Conservation (phyloP, 2,113 vertebrate genomes). For the Monarcha castaneiventris region DNA sequence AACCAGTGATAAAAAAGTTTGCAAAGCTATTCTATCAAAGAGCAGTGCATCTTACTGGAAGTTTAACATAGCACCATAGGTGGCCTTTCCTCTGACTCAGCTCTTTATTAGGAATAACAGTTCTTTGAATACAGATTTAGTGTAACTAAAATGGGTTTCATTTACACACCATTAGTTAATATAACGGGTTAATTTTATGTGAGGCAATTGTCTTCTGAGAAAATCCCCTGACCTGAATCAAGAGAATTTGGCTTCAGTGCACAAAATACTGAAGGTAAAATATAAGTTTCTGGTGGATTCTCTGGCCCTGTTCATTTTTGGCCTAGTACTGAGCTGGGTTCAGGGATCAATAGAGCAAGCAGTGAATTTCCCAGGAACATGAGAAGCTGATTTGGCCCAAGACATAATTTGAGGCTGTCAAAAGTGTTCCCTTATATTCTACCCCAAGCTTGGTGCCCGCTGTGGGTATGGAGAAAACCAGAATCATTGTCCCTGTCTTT, state of each 20-base stretch:
- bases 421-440: background rate
- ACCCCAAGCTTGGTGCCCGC: background rate
- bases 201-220: background rate
- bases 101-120: background rate
- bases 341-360: background rate
- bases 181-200: slow-evolving; percentile 8
- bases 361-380: background rate
- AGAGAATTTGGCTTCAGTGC: background rate
- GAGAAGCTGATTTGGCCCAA: background rate
- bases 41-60: background rate
- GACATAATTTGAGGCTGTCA: background rate
- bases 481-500: background rate
- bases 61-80: background rate
- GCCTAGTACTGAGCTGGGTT: background rate
- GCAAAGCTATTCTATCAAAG: background rate
- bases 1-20: background rate
- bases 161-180: slow-evolving; percentile 18
- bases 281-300: background rate
- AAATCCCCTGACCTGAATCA: background rate
- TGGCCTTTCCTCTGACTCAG: background rate
- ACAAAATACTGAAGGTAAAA: background rate
- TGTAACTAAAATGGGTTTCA: background rate
- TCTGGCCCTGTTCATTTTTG: background rate
- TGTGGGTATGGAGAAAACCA: background rate
- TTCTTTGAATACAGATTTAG: background rate